These are phyloP conservation scores for Stenolophus ochropezus DNA, from an alignment of 2,888 invertebrate genomes.

Conservation along the genomic window DNA sequence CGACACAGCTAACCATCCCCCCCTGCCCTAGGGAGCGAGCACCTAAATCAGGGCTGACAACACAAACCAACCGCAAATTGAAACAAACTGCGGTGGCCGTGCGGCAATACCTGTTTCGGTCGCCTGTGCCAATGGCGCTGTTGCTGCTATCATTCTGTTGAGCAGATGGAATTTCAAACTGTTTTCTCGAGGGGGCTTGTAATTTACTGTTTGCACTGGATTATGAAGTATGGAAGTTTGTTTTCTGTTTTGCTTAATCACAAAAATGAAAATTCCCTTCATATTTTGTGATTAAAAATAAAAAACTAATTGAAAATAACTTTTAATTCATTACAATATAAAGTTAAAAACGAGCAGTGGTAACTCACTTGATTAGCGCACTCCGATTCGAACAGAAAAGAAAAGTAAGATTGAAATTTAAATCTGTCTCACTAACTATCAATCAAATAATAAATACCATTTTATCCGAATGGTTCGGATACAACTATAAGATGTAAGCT, in stretches of 20 bases:
- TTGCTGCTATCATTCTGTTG: slow-evolving; percentile 27
- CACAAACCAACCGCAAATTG: slow-evolving; percentile 56
- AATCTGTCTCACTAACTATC: too few species aligned
- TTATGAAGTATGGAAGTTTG: neutral
- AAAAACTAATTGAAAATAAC: too few species aligned
- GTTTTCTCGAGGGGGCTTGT: slow-evolving; percentile 18
- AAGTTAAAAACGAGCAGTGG: too few species aligned
- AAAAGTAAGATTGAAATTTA: too few species aligned
- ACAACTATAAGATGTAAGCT: too few species aligned
- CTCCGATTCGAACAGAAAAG: too few species aligned
- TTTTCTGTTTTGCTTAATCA: neutral
- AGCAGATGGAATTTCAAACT: slow-evolving; percentile 34
- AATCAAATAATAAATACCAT: too few species aligned
- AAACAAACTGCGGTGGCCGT: slow-evolving; percentile 46
- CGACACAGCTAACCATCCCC: neutral
- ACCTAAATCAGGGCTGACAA: slow-evolving; percentile 55
- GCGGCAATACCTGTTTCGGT: slow-evolving; percentile 44
- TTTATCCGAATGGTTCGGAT: too few species aligned
- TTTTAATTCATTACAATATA: too few species aligned
- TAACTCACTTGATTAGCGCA: too few species aligned
- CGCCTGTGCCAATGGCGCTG: slow-evolving; percentile 29
- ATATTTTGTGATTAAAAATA: neutral
- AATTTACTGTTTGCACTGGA: slow-evolving; percentile 26
- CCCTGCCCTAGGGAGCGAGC: neutral
- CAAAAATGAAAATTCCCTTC: neutral